Conservation (phyloP, 2,888 invertebrate species). For the Bugulina stolonifera region DNA sequence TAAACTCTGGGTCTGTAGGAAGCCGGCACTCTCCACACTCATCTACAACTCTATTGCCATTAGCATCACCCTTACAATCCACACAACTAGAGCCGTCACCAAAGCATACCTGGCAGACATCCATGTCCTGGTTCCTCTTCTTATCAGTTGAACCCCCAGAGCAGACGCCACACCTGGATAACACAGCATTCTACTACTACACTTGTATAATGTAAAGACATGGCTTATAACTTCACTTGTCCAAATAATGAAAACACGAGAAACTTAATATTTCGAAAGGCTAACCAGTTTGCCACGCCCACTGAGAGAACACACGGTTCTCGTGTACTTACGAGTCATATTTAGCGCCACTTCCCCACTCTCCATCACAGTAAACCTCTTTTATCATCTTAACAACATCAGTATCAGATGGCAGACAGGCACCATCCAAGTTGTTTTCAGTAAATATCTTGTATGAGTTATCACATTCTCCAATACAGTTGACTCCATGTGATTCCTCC, state of each 20-base stretch:
- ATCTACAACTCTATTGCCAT: not conserved
- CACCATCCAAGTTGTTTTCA: not conserved
- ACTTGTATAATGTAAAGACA: no score
- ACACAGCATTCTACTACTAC: no score
- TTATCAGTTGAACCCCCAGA: not conserved
- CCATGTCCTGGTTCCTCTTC: not conserved
- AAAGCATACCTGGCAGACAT: slow-evolving; percentile 4
- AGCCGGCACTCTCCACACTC: not conserved
- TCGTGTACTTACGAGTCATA: not conserved
- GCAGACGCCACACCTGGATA: slow-evolving; percentile 12
- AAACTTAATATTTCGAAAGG: no score
- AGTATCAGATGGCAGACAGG: not conserved
- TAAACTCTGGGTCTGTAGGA: not conserved
- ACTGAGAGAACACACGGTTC: not conserved
- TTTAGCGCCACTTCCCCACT: slow-evolving; percentile 6
- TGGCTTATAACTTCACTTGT: no score
- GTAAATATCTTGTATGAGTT: not conserved
- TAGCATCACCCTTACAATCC: not conserved
- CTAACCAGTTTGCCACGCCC: no score
- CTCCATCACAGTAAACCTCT: slow-evolving; percentile 14
- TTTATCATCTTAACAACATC: not conserved
- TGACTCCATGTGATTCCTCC: not conserved
- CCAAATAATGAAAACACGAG: no score
- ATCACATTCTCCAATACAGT: slow-evolving; percentile 13
- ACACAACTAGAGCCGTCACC: not conserved